A percentile compares a stretch with the other conserved stretches of the same genome.
These are phyloP conservation scores for Spialia ferax DNA, from an alignment of 2,888 invertebrate genomes.

Conservation along the genomic window DNA sequence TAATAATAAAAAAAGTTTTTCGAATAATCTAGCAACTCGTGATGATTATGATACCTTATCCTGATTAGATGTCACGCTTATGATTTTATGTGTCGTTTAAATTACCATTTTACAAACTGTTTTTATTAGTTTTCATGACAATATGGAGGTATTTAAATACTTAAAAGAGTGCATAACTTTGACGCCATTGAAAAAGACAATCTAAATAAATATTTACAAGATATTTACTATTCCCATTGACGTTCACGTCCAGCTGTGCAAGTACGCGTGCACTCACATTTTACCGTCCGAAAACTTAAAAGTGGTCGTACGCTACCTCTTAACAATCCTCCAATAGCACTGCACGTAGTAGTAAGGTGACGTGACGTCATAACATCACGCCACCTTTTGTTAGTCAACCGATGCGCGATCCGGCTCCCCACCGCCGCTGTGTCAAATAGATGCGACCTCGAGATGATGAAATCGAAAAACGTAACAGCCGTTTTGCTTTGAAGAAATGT, in stretches of 20 bases:
- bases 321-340: constrained; percentile 63
- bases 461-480: constrained; percentile 41
- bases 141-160: too few relatives aligned
- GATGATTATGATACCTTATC: neutral
- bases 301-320: constrained; percentile 26
- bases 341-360: constrained; percentile 76
- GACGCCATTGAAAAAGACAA: neutral
- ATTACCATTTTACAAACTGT: too few relatives aligned
- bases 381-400: constrained; percentile 83
- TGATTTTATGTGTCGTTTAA: too few relatives aligned
- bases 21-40: too few relatives aligned
- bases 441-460: constrained; percentile 49
- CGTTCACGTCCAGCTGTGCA: constrained; percentile 7
- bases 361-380: constrained; percentile 85
- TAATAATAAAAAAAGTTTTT: too few relatives aligned
- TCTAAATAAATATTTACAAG: constrained; percentile 11
- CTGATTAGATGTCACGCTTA: neutral
- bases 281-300: constrained; percentile 29
- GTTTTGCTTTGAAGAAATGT: neutral
- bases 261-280: constrained; percentile 25
- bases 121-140: too few relatives aligned
- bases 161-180: neutral
- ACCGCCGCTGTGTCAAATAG: constrained; percentile 50
- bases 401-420: constrained; percentile 73
- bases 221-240: constrained; percentile 26